Evolutionary conservation across 2,888 invertebrate species (phyloP).

Genomic region (Alviniconcha strummeri): DNA sequence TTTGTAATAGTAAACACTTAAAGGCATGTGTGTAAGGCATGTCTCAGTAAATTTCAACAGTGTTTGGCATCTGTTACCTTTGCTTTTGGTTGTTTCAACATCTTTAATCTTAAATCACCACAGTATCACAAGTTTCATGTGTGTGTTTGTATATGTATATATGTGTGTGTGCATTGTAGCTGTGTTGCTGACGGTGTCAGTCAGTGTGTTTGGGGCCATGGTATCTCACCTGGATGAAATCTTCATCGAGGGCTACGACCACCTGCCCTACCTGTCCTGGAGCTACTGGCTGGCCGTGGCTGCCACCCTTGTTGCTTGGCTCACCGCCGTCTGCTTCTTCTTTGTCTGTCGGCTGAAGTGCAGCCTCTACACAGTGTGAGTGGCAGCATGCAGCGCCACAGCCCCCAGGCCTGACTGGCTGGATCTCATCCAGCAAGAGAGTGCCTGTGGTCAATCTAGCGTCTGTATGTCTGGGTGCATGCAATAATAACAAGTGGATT

Average conservation of each 20-base stretch:
- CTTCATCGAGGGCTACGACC: slow-evolving; percentile 9
- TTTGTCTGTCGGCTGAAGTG: slow-evolving; percentile 6
- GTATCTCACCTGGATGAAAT: slow-evolving; percentile 5
- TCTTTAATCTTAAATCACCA: too few relatives aligned
- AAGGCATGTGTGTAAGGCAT: too few relatives aligned
- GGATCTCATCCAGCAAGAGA: background rate
- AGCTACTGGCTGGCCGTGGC: slow-evolving; percentile 21
- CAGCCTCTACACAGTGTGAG: slow-evolving; percentile 9
- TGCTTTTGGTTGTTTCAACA: too few relatives aligned
- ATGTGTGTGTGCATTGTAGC: background rate
- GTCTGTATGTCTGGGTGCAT: background rate
- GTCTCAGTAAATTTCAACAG: too few relatives aligned
- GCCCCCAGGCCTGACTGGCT: background rate
- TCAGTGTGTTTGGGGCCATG: slow-evolving; percentile 15
- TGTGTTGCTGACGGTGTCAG: slow-evolving; percentile 15
- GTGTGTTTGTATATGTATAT: too few relatives aligned
- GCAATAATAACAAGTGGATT: too few relatives aligned
- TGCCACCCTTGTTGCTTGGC: background rate
- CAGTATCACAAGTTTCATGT: too few relatives aligned
- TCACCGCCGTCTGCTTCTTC: slow-evolving; percentile 1
- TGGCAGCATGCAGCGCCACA: background rate
- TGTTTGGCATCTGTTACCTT: too few relatives aligned
- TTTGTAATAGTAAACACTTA: too few relatives aligned
- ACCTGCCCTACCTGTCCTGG: slow-evolving; percentile 13
- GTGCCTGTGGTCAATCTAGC: background rate